These are phyloP conservation scores for Chaetura pelagica DNA, from an alignment of 2,113 vertebrate genomes.

Conservation along the genomic window DNA sequence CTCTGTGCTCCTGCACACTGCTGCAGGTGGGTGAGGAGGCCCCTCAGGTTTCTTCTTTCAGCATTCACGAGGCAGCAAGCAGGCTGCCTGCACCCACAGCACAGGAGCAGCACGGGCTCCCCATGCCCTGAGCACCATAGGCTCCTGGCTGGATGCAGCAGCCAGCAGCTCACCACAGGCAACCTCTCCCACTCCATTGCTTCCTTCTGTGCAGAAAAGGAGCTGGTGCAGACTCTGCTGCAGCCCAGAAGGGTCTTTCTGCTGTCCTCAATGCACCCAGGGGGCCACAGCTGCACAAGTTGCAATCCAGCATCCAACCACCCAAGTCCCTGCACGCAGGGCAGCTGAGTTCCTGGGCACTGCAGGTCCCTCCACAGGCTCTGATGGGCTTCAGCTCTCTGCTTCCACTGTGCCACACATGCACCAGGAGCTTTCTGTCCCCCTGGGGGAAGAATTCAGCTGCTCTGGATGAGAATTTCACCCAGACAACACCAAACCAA, in stretches of 20 bases:
- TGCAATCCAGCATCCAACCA: background rate
- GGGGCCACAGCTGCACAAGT: background rate
- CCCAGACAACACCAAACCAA: background rate
- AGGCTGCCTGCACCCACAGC: background rate
- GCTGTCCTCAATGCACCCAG: background rate
- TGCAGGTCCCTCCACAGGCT: background rate
- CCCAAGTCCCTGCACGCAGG: rapidly evolving
- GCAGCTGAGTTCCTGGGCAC: background rate
- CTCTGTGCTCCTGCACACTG: background rate
- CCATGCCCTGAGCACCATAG: background rate
- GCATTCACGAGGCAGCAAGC: background rate
- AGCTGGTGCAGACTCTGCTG: background rate
- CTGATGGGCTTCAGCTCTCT: background rate
- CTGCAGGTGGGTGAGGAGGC: background rate
- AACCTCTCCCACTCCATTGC: background rate
- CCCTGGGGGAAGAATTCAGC: background rate
- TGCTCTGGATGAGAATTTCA: background rate
- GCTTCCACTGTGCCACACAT: background rate
- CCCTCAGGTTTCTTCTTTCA: background rate
- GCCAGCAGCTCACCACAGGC: background rate
- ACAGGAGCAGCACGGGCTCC: background rate
- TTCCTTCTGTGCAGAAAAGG: background rate
- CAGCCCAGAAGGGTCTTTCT: background rate
- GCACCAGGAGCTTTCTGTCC: background rate
- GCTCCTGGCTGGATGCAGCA: background rate